These are phyloP conservation scores for Orchestia grillus DNA, from an alignment of 1,140 invertebrate genomes.

Conservation along the genomic window DNA sequence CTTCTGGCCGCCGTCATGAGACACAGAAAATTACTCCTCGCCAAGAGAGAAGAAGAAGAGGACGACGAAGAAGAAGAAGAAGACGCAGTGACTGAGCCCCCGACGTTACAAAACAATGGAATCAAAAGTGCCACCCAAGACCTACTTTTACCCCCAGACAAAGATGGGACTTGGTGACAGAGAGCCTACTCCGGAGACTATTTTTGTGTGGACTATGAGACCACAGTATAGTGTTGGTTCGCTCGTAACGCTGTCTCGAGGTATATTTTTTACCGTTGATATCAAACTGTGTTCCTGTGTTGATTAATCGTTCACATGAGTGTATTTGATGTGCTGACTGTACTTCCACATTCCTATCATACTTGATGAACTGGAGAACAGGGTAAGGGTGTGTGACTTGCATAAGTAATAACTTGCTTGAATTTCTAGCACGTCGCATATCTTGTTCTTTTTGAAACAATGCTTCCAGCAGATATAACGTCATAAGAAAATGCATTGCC, in stretches of 20 bases:
- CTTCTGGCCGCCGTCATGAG: conserved; percentile 64
- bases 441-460: background rate
- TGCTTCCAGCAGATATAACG: background rate
- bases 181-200: conserved; percentile 67
- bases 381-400: conserved; percentile 28
- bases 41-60: conserved; percentile 61
- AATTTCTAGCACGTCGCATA: background rate
- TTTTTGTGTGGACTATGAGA: conserved; percentile 67
- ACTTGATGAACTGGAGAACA: conserved; percentile 33
- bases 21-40: conserved; percentile 61
- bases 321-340: background rate
- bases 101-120: conserved; percentile 63
- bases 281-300: background rate
- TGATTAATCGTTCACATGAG: background rate
- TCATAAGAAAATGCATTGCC: background rate
- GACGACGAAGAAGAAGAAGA: conserved; percentile 23
- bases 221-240: conserved; percentile 63
- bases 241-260: conserved; percentile 8
- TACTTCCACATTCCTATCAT: conserved; percentile 36
- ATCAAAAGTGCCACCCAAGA: conserved; percentile 67
- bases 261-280: conserved; percentile 13
- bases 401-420: background rate
- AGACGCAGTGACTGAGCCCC: conserved; percentile 9
- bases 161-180: conserved; percentile 67
- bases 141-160: conserved; percentile 66